Conservation (phyloP, 2,113 vertebrate species). For the Morone chrysops region DNA sequence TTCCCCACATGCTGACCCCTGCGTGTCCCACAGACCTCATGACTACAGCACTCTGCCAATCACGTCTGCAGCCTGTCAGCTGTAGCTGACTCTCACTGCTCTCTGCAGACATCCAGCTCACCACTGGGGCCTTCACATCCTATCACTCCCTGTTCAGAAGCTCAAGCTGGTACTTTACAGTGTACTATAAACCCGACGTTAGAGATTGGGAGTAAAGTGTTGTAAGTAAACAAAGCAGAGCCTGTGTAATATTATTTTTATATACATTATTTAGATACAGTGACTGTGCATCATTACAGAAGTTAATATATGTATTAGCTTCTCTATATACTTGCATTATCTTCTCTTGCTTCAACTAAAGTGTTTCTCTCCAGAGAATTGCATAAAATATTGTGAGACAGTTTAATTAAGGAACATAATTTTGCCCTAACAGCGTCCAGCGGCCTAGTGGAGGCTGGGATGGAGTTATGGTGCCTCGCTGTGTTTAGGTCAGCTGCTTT, state of each 20-base stretch:
- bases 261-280: background rate
- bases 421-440: conserved; percentile 31
- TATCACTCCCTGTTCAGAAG: conserved; percentile 25
- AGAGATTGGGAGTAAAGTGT: conserved; percentile 1
- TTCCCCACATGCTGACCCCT: conserved; percentile 60
- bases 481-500: conserved; percentile 68
- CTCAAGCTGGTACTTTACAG: conserved; percentile 35
- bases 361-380: conserved; percentile 16
- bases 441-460: conserved; percentile 28
- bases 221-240: background rate
- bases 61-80: conserved; percentile 70
- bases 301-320: background rate
- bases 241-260: background rate
- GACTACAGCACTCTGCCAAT: conserved; percentile 76
- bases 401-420: conserved; percentile 53
- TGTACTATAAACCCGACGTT: conserved; percentile 4
- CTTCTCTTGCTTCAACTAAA: background rate
- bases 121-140: conserved; percentile 41
- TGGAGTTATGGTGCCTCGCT: conserved; percentile 56
- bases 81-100: conserved; percentile 35
- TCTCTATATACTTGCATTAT: conserved; percentile 1
- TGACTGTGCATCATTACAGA: background rate
- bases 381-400: conserved; percentile 13
- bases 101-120: conserved; percentile 41
- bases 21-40: conserved; percentile 62